Percentiles rank a stretch among this genome's conserved stretches.
Evolutionary conservation across 2,113 vertebrate genomes (phyloP).

Genomic region (Anguilla rostrata): DNA sequence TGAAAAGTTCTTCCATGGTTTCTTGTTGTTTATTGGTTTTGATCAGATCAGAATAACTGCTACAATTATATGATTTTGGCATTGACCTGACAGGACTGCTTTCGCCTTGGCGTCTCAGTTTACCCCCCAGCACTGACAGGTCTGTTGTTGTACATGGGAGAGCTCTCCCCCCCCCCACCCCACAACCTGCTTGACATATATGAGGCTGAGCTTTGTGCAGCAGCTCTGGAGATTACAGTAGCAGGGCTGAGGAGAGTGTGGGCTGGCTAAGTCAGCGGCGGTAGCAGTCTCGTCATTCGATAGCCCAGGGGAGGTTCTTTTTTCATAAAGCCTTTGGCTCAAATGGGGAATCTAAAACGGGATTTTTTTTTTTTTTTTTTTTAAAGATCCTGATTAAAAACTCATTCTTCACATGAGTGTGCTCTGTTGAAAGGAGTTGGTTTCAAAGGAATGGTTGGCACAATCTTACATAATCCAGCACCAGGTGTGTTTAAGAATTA

Average conservation of each 20-base stretch:
- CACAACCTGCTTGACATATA: constrained; percentile 35
- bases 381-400: not conserved
- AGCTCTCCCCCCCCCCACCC: constrained; percentile 36
- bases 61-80: not conserved
- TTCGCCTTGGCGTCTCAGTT: not conserved
- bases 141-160: constrained; percentile 9
- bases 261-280: not conserved
- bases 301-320: not conserved
- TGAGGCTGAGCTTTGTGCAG: constrained; percentile 25
- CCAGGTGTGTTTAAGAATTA: not conserved
- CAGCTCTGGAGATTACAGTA: not conserved
- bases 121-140: not conserved
- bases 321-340: constrained; percentile 1
- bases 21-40: not conserved
- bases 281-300: constrained; percentile 15
- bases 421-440: not conserved
- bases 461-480: not conserved
- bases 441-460: not conserved
- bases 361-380: not conserved
- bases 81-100: not conserved
- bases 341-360: not conserved
- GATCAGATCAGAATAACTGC: constrained; percentile 33
- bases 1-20: not conserved
- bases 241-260: not conserved
- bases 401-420: constrained; percentile 1